These are phyloP conservation scores for Drosophila auraria DNA, from an alignment of 1,140 invertebrate genomes.

Conservation along the genomic window DNA sequence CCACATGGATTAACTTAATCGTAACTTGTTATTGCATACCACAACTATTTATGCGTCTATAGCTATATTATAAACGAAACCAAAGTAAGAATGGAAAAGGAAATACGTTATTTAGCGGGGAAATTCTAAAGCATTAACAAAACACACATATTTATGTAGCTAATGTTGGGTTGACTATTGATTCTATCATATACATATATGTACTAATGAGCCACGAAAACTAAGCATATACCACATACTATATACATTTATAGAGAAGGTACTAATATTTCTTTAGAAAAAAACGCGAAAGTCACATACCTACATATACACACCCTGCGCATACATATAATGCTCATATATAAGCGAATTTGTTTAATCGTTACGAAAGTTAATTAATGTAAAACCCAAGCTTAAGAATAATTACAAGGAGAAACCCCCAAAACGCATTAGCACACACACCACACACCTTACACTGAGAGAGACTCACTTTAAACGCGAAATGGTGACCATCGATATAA, in stretches of 20 bases:
- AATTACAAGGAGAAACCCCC: conserved; percentile 35
- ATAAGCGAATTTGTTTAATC: conserved; percentile 55
- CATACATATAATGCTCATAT: conserved; percentile 62
- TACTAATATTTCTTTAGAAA: conserved; percentile 46
- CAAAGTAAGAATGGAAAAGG: conserved; percentile 23
- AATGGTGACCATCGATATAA: conserved; percentile 81
- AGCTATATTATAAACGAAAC: conserved; percentile 49
- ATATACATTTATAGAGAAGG: conserved; percentile 35
- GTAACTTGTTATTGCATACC: conserved; percentile 77
- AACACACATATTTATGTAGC: conserved; percentile 70
- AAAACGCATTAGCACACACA: conserved; percentile 52
- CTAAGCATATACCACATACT: conserved; percentile 50
- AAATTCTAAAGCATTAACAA: conserved; percentile 47
- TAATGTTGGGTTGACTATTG: conserved; percentile 74
- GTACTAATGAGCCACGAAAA: conserved; percentile 45
- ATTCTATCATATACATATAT: conserved; percentile 58
- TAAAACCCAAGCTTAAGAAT: conserved; percentile 43
- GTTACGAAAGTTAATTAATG: conserved; percentile 49
- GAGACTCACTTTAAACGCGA: conserved; percentile 69
- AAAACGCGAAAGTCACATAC: conserved; percentile 9
- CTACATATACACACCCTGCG: conserved; percentile 37
- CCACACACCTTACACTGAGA: conserved; percentile 22
- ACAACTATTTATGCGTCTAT: conserved; percentile 64
- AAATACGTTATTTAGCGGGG: conserved; percentile 20
- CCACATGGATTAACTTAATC: conserved; percentile 42